These are phyloP conservation scores for Coelopa frigida DNA, from an alignment of 1,140 invertebrate genomes.

Conservation along the genomic window DNA sequence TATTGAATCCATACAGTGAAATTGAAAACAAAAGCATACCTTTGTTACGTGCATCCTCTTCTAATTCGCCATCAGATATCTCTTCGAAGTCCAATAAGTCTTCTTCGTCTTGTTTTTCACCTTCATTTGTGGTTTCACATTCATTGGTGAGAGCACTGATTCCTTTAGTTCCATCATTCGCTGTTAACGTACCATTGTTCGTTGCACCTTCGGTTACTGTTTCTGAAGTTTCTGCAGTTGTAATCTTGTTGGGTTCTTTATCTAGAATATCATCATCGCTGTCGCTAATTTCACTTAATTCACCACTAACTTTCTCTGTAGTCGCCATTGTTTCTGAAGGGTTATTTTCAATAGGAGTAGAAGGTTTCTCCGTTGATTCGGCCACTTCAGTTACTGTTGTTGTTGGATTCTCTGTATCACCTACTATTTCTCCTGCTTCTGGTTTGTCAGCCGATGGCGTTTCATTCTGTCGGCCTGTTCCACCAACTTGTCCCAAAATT, in stretches of 20 bases:
- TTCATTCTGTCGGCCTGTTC: conserved; percentile 6
- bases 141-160: too few species aligned
- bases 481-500: conserved; percentile 27
- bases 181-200: background rate
- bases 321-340: background rate
- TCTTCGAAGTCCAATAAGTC: conserved; percentile 75
- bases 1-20: background rate
- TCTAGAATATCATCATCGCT: conserved; percentile 80
- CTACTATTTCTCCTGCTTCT: conserved; percentile 15
- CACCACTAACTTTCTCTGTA: conserved; percentile 41
- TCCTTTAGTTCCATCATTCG: too few species aligned
- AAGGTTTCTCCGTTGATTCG: background rate
- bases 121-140: conserved; percentile 9
- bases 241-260: conserved; percentile 36
- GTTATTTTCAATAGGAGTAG: background rate
- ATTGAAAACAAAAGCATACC: conserved; percentile 15
- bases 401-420: conserved; percentile 5
- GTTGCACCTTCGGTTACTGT: conserved; percentile 20
- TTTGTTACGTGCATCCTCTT: conserved; percentile 58
- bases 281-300: conserved; percentile 79
- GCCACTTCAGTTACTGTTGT: too few species aligned
- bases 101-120: conserved; percentile 48
- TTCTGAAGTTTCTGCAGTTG: conserved; percentile 30
- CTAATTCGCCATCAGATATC: conserved; percentile 80
- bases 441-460: conserved; percentile 9